phyloP scores from a whole-genome alignment of 2,888 invertebrate genomes.

The Emesis russula region DNA sequence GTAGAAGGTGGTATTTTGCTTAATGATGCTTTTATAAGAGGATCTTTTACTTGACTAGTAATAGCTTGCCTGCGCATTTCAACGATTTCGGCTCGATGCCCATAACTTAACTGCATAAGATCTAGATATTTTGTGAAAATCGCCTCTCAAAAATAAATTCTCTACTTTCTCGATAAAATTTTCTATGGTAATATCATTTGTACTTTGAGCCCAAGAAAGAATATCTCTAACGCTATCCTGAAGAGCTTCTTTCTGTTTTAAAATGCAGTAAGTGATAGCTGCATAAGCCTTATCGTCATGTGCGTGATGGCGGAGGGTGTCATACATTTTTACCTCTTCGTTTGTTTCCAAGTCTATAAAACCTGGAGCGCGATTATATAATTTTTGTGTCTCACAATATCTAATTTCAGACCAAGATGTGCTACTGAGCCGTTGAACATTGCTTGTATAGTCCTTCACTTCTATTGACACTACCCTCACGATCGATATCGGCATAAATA shows the following conservation, averaged over 20 bases:
- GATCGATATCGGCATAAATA: neutral
- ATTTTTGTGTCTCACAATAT: constrained; percentile 58
- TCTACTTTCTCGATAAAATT: neutral
- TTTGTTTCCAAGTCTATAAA: constrained; percentile 38
- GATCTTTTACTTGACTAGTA: constrained; percentile 55
- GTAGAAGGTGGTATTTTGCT: constrained; percentile 40
- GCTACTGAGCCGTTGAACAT: constrained; percentile 41
- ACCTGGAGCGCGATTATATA: constrained; percentile 56
- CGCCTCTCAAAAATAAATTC: too few species aligned
- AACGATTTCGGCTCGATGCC: constrained; percentile 62
- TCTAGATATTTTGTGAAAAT: too few species aligned
- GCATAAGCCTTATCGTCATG: constrained; percentile 55
- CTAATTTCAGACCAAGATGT: constrained; percentile 50
- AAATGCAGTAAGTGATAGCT: constrained; percentile 50
- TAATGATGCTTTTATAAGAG: constrained; percentile 50
- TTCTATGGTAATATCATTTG: neutral
- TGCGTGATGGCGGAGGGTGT: constrained; percentile 39
- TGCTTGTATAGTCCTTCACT: neutral
- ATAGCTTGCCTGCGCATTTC: constrained; percentile 71
- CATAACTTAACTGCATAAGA: too few species aligned
- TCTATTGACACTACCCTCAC: neutral
- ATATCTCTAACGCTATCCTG: constrained; percentile 45
- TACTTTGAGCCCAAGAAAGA: constrained; percentile 33
- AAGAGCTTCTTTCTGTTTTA: constrained; percentile 54
- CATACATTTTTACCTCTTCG: constrained; percentile 44